phyloP scores from a whole-genome alignment of 2,888 invertebrate species.

The Lacanobia wlatinum region DNA sequence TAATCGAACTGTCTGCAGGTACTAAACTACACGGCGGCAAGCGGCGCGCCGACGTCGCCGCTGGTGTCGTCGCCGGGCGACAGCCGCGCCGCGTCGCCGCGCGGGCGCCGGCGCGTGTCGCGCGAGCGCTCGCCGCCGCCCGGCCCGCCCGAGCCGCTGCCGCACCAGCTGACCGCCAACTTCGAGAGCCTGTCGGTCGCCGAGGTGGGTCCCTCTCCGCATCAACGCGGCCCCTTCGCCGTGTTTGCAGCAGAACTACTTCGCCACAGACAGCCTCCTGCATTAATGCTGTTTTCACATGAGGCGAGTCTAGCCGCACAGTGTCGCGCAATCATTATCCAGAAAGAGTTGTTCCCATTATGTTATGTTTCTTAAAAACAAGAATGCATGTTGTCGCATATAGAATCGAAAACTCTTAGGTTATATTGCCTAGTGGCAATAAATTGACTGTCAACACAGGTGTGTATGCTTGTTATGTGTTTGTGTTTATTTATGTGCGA shows the following conservation, averaged over 20 bases:
- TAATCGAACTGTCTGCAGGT: slow-evolving; percentile 73
- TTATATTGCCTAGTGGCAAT: neutral
- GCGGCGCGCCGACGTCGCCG: slow-evolving; percentile 92
- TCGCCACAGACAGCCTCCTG: slow-evolving; percentile 61
- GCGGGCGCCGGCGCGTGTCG: slow-evolving; percentile 88
- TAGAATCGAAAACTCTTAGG: neutral
- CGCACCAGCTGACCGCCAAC: slow-evolving; percentile 84
- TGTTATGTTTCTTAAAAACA: slow-evolving; percentile 21
- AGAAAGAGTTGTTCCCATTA: slow-evolving; percentile 45
- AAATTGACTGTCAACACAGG: too few species aligned
- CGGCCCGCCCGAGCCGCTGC: slow-evolving; percentile 71
- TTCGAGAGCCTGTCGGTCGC: slow-evolving; percentile 84
- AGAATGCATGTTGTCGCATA: slow-evolving; percentile 18
- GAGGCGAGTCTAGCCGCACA: slow-evolving; percentile 60
- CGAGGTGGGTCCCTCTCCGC: slow-evolving; percentile 75
- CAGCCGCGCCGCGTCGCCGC: slow-evolving; percentile 93
- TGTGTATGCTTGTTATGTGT: neutral
- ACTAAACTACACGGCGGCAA: slow-evolving; percentile 86
- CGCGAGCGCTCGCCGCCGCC: slow-evolving; percentile 87
- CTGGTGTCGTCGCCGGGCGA: slow-evolving; percentile 95
- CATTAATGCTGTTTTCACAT: slow-evolving; percentile 60
- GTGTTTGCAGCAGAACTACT: slow-evolving; percentile 60
- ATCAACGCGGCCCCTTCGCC: slow-evolving; percentile 60
- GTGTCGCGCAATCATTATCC: slow-evolving; percentile 47
- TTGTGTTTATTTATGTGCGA: slow-evolving; percentile 20